Percentiles rank a stretch among this genome's conserved stretches.
These are phyloP conservation scores for Porphyrio hochstetteri DNA, from an alignment of 2,113 vertebrate genomes.

Conservation along the genomic window DNA sequence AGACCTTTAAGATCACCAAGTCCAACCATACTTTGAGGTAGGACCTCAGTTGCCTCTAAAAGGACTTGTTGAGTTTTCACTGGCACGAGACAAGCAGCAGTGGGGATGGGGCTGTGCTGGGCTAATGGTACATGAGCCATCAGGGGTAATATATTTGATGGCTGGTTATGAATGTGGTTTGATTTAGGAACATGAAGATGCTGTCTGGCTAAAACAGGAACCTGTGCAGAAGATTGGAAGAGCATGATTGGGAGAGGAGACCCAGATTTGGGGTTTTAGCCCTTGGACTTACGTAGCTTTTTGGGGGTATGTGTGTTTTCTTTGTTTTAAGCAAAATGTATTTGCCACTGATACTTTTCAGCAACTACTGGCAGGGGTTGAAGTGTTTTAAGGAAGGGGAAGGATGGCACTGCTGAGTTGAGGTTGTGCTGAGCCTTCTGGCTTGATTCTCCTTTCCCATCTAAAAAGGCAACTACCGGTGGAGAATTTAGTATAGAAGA, in stretches of 20 bases:
- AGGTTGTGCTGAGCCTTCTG: background rate
- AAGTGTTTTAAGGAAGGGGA: background rate
- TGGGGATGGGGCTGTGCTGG: background rate
- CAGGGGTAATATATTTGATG: background rate
- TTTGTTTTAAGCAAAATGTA: background rate
- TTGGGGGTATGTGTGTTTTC: background rate
- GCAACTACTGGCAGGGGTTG: background rate
- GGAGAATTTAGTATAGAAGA: background rate
- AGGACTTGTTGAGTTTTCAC: background rate
- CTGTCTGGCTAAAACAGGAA: background rate
- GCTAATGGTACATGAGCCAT: accelerated
- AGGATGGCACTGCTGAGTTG: background rate
- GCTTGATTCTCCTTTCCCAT: background rate
- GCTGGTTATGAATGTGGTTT: background rate
- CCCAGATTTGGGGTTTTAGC: background rate
- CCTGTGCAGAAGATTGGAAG: background rate
- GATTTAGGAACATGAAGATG: background rate
- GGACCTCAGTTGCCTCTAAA: background rate
- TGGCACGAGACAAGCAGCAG: background rate
- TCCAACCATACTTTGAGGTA: background rate
- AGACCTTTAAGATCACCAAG: no score
- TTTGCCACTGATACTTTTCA: background rate
- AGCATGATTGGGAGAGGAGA: background rate
- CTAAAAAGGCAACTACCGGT: background rate
- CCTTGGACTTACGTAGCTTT: background rate